These are phyloP conservation scores for Capreolus pygargus DNA, from an alignment of 2,113 vertebrate genomes.

Conservation along the genomic window DNA sequence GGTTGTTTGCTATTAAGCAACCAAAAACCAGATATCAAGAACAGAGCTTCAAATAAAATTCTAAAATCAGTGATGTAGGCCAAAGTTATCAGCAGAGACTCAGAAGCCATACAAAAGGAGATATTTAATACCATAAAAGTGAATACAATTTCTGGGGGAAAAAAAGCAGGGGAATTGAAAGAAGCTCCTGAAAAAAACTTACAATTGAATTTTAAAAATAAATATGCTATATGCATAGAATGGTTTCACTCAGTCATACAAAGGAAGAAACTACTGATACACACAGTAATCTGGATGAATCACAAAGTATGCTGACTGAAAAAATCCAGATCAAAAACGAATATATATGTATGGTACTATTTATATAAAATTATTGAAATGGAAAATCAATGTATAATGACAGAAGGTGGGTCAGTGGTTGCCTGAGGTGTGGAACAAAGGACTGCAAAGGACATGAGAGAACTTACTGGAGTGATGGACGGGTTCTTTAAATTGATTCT, in stretches of 20 bases:
- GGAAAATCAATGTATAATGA: background rate
- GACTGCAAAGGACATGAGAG: background rate
- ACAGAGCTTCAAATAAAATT: constrained; percentile 8
- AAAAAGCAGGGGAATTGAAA: background rate
- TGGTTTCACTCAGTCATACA: background rate
- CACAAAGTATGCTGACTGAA: background rate
- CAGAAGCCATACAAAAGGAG: background rate
- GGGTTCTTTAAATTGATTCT: background rate
- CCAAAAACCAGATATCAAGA: background rate
- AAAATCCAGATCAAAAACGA: background rate
- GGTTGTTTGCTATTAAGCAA: background rate
- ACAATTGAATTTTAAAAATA: background rate
- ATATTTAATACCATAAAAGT: background rate
- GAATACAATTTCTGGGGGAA: background rate
- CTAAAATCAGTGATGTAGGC: background rate
- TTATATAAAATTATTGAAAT: background rate
- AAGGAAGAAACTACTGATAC: background rate
- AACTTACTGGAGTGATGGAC: background rate
- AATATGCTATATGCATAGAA: background rate
- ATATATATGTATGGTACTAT: background rate
- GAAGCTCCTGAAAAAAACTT: background rate
- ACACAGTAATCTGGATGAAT: background rate
- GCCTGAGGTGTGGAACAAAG: background rate
- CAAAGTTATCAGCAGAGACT: background rate
- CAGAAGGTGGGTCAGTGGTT: background rate